Evolutionary conservation across 53 echinoderm and acorn worm genomes (phyloP).

Genomic region (Stichopus horrens): DNA sequence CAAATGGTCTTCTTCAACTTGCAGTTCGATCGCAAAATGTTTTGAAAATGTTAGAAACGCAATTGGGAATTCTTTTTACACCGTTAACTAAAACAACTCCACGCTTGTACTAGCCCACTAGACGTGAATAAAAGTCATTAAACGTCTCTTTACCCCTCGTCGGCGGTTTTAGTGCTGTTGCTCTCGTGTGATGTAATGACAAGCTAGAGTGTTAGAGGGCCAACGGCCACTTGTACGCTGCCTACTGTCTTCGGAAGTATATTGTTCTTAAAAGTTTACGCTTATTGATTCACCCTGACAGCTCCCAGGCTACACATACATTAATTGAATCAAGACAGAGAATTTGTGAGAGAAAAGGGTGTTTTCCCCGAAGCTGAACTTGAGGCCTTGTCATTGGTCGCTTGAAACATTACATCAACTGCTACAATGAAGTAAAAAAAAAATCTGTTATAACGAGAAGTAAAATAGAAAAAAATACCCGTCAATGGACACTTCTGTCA

Average conservation of each 20-base stretch:
- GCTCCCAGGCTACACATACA: constrained; percentile 4
- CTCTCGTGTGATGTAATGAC: background rate
- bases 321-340: constrained; percentile 21
- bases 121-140: background rate
- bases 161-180: background rate
- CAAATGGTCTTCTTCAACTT: no score
- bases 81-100: no score
- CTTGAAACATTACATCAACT: background rate
- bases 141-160: background rate
- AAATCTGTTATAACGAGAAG: no score
- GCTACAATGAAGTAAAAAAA: no score
- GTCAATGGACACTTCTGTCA: no score
- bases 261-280: background rate
- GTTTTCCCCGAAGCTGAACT: constrained; percentile 21
- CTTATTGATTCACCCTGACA: constrained; percentile 29
- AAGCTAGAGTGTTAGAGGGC: background rate
- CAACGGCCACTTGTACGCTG: background rate
- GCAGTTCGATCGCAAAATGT: no score
- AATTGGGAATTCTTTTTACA: no score
- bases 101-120: background rate
- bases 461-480: no score
- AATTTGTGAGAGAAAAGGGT: background rate
- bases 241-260: background rate
- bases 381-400: background rate
- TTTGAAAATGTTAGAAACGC: no score